These are phyloP conservation scores for Lytechinus pictus DNA, from an alignment of 35 echinoderm and acorn worm species.

Conservation along the genomic window DNA sequence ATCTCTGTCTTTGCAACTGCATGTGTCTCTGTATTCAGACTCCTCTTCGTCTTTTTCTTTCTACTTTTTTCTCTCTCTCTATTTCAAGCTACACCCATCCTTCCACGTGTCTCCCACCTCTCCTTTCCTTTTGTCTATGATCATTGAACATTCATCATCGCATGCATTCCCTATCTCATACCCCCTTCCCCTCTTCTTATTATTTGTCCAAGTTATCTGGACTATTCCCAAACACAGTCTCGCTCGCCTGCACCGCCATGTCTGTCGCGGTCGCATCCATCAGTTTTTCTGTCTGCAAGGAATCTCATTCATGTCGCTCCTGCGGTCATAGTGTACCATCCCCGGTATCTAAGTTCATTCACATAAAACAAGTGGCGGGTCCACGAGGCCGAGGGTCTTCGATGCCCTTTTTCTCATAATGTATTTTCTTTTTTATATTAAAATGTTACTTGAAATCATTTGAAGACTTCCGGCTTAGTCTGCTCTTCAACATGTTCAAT, in stretches of 20 bases:
- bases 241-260: not conserved
- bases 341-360: too few species aligned
- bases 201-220: not conserved
- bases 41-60: not conserved
- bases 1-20: too few species aligned
- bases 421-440: too few species aligned
- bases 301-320: not conserved
- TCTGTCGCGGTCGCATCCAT: not conserved
- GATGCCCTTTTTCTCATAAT: too few species aligned
- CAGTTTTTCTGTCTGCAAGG: not conserved
- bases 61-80: not conserved
- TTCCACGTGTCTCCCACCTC: not conserved
- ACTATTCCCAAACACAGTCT: not conserved
- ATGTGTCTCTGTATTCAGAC: too few species aligned
- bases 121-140: not conserved
- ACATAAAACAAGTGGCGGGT: too few species aligned
- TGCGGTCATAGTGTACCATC: not conserved
- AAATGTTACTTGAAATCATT: too few species aligned
- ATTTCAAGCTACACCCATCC: not conserved
- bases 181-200: not conserved
- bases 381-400: too few species aligned
- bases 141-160: not conserved
- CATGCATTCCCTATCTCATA: not conserved
- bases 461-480: too few species aligned
- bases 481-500: too few species aligned